These are phyloP conservation scores for Linnaemya tessellans DNA, from an alignment of 2,888 invertebrate genomes.

Conservation along the genomic window DNA sequence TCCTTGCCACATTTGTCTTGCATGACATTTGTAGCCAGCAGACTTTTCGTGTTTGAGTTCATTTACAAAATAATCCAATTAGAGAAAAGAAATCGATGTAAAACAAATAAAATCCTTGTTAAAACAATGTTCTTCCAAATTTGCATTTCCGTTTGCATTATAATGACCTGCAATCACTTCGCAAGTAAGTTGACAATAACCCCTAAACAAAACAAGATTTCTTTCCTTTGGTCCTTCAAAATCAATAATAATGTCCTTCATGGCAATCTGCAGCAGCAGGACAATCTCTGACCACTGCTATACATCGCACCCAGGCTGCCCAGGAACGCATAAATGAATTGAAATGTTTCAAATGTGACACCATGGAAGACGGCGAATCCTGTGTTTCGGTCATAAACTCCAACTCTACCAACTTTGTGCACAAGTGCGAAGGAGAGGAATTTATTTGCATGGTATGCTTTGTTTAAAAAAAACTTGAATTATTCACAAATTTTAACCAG, in stretches of 20 bases:
- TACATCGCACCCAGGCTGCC: conserved; percentile 91
- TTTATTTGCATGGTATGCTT: conserved; percentile 90
- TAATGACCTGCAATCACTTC: conserved; percentile 46
- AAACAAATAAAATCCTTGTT: not conserved
- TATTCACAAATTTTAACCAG: not conserved
- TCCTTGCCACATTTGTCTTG: conserved; percentile 40
- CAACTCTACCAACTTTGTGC: conserved; percentile 85
- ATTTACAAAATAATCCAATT: conserved; percentile 32
- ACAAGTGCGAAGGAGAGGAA: conserved; percentile 90
- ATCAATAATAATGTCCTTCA: conserved; percentile 74
- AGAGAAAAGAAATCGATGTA: conserved; percentile 1
- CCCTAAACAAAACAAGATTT: conserved; percentile 67
- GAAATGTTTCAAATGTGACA: conserved; percentile 92
- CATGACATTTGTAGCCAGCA: conserved; percentile 52
- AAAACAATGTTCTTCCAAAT: conserved; percentile 47
- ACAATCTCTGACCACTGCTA: conserved; percentile 78
- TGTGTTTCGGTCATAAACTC: conserved; percentile 87
- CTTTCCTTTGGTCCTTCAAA: conserved; percentile 45
- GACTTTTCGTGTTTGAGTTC: conserved; percentile 10
- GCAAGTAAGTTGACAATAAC: conserved; percentile 72
- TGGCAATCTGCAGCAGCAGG: conserved; percentile 67
- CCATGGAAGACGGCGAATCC: conserved; percentile 89
- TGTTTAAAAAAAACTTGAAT: not conserved
- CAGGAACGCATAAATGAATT: conserved; percentile 90
- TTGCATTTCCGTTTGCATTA: conserved; percentile 58